Evolutionary conservation across 2,797 vertebrate species (phyloP).

Genomic region (Coilia nasus): DNA sequence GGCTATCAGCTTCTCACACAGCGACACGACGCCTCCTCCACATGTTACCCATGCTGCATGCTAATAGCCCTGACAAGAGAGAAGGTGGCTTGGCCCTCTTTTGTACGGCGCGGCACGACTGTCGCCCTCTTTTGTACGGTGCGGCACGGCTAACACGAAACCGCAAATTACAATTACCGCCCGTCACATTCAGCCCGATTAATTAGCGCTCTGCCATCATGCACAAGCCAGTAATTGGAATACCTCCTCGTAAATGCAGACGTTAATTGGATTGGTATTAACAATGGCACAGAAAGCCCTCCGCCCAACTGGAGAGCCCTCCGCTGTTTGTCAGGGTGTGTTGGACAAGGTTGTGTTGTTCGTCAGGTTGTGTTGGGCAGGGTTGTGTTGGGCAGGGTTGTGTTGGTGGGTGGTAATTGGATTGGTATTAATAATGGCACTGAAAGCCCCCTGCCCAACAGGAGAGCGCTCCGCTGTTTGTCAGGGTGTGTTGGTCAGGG

Average conservation of each 20-base stretch:
- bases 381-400: neutral
- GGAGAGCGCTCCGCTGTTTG: too few species aligned
- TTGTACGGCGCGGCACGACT: neutral
- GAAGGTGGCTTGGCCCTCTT: neutral
- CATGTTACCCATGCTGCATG: neutral
- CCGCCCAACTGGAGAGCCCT: too few species aligned
- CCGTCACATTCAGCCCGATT: neutral
- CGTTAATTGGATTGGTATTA: constrained; percentile 9
- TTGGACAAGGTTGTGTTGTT: too few species aligned
- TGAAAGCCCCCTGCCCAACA: too few species aligned
- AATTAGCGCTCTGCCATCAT: neutral
- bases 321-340: too few species aligned
- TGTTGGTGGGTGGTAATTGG: too few species aligned
- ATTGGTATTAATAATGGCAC: too few species aligned
- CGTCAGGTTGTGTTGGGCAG: neutral
- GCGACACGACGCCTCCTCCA: too few species aligned
- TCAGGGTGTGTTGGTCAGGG: too few species aligned
- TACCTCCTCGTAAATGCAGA: neutral
- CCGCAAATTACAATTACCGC: neutral
- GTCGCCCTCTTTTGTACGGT: too few species aligned
- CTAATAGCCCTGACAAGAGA: neutral
- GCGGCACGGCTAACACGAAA: neutral
- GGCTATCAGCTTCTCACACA: too few species aligned
- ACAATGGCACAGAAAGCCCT: neutral
- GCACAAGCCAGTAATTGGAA: neutral